Base-by-base conservation (phyloP, 2,888 invertebrate genomes). In the Blera fallax region DNA sequence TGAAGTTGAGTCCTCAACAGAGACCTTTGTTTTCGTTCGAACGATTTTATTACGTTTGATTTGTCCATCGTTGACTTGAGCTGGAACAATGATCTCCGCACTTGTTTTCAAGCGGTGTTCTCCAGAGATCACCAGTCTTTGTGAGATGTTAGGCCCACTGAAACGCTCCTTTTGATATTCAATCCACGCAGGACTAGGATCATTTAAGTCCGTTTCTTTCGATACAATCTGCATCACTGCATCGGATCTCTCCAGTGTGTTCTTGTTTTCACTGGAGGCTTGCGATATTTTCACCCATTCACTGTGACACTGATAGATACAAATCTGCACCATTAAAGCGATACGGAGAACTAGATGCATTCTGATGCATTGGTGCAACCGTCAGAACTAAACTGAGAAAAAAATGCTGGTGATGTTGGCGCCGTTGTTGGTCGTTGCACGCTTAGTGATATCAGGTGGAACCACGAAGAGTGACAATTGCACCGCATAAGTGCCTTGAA, bases 161-260 rank as follows among this genome's bases (percentile, higher is more conserved):
- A 90, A 91, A 0, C 92, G 89, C 60, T 92, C 90, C 4, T 89
- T 89, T 76, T 92, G 92, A 87, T 92, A 92, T 48, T 90, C 89
- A 29, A 91, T 85, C 92, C 92, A 92, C 16, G 89, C 89, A 8
- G 89, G 87, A 76, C 91, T 92, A 29, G 91, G 91, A 1, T 60
- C 69, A 21, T n/a, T 56, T 4, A 37, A 6, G 0, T 70, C 81
- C 2, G 11, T 34, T 0, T 11, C 60, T 29, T 48, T 14, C 6
- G 45, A 0, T 52, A 52, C 34, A 45, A 34, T 43, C 5, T 56
- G n/a, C 0, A 18, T 11, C 11, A 10, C n/a, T 24, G 32, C 21
- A 27, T 69, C 52, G 8, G 16, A 52, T 34, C 8, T 10, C 0
- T 34, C 14, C 0, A 50, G 14, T 54, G 21, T 2, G 27, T 40